Evolutionary conservation across 1,140 invertebrate species (phyloP).

Genomic region (Dreissena rostriformis): DNA sequence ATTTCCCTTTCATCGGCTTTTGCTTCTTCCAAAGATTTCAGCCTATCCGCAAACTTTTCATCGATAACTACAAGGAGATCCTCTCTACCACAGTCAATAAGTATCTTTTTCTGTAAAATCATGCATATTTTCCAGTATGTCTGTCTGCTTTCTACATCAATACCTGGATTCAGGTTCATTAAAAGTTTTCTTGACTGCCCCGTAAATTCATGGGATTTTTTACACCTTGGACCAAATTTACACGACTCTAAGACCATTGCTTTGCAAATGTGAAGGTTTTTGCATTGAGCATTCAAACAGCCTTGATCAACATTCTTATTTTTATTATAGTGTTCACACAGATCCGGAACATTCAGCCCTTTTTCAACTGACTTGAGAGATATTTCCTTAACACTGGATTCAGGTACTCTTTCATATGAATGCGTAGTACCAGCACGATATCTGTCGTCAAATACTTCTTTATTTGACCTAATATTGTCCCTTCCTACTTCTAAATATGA

Average conservation of each 20-base stretch:
- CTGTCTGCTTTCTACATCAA: not conserved
- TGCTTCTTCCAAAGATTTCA: not conserved
- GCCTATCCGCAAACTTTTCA: not conserved
- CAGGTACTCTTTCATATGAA: not conserved
- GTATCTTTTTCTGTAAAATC: not conserved
- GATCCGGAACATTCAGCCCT: slow-evolving; percentile 13
- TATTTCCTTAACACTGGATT: not conserved
- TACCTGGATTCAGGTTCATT: slow-evolving; percentile 15
- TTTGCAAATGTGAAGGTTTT: slow-evolving; percentile 32
- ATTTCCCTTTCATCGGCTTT: not conserved
- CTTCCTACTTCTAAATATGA: not conserved
- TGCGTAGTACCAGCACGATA: not conserved
- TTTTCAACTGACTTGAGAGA: too few relatives aligned
- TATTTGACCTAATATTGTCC: not conserved
- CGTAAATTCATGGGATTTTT: slow-evolving; percentile 22
- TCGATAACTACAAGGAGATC: not conserved
- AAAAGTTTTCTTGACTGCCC: slow-evolving; percentile 15
- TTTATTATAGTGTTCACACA: slow-evolving; percentile 15
- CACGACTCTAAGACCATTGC: slow-evolving; percentile 12
- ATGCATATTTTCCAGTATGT: not conserved
- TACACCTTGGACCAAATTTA: slow-evolving; percentile 36
- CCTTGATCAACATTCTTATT: slow-evolving; percentile 13
- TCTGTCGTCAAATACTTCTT: not conserved
- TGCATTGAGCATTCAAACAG: slow-evolving; percentile 1
- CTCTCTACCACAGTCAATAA: not conserved